Evolutionary conservation across 2,888 invertebrate genomes (phyloP), one percentile per base, ranked within the genome.

Genomic region (Nemoura dubitans): DNA sequence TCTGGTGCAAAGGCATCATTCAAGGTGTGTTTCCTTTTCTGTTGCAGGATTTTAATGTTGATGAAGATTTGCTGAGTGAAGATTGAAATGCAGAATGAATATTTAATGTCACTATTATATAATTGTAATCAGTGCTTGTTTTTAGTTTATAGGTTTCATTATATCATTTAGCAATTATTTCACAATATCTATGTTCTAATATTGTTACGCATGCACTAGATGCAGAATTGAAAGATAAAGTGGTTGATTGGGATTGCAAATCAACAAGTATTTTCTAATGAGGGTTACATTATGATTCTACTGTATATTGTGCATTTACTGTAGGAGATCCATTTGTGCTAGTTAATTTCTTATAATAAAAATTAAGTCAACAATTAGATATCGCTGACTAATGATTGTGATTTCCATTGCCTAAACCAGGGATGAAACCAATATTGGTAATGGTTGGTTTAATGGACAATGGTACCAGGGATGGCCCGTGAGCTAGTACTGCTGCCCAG

Each of bases 11-110:
- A 10, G 10, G 10, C 10, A 36, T 36, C 36, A 36, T 36, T 36
- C 36, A 6, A 36, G 3, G 10, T 36, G 1, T 81, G 16, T 30
- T 82, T 3, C 14, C 82, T 29, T 89, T 89, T 89, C 88, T 89
- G 89, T 93, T 93, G 85, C 92, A 95, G 95, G 96, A 95, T 91
- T 94, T 96, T 87, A 95, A 95, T 91, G 92, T 96, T 89, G 96
- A 95, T 90, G 95, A 96, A 90, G 95, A 95, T 90, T 93, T 95
- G 89, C 91, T 95, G 88, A 95, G 94, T 89, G 95, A 96, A 89
- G 91, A 92, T 88, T 91, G 88, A 89, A 78, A 14, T 28, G 30
- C 25, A 81, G 30, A 78, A 28, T n/a, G n/a, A 78, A 28, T 78
- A 10, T 36, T 3, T 36, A 36, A 36, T 36, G 10, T 10, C 36